Evolutionary conservation across 2,113 vertebrate species (phyloP), one percentile per base, ranked within the genome.

Genomic region (Pungitius pungitius): DNA sequence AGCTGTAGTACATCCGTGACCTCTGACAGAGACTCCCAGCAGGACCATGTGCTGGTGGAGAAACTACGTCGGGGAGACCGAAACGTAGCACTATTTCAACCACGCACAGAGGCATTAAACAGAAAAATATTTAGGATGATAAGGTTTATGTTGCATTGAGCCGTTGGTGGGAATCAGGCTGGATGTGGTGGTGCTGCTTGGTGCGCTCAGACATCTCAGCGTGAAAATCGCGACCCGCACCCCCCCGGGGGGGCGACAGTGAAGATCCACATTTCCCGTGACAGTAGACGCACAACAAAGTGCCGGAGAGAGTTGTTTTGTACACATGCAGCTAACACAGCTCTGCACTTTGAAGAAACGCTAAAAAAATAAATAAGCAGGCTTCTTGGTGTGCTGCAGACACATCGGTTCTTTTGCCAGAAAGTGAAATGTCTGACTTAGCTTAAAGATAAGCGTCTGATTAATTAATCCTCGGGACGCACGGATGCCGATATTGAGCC

Each of bases 1-100:
- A 79, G 73, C 84, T 71, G 77, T 51, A 37, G 49, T 22, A 26
- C 13, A n/a, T 27, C 58, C 67, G 22, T 63, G 73, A 84, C 78
- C 80, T 83, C 71, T 35, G 63, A 84, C 56, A n/a, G 75, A 79
- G 35, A 45, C 61, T 68, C 60, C 67, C 42, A 40, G 57, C 1
- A 30, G 61, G 55, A 70, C 67, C 6, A 52, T 8, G 17, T 20
- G 30, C 60, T 8, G 57, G 64, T 18, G 18, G 39, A 69, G 65
- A 52, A 39, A 69, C 76, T 37, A 27, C 24, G 47, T 30, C n/a
- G 10, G 27, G 45, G 9, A 77, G 17, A 43, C 42, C 43, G 11
- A 76, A 61, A 26, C 12, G 3, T 12, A 40, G 58, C 6, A 39
- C 18, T 43, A 18, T 45, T 45, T 30, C 27, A 57, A 68, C 17